Base-by-base conservation (phyloP, 2,113 vertebrate genomes). In the Uropsilus gracilis region DNA sequence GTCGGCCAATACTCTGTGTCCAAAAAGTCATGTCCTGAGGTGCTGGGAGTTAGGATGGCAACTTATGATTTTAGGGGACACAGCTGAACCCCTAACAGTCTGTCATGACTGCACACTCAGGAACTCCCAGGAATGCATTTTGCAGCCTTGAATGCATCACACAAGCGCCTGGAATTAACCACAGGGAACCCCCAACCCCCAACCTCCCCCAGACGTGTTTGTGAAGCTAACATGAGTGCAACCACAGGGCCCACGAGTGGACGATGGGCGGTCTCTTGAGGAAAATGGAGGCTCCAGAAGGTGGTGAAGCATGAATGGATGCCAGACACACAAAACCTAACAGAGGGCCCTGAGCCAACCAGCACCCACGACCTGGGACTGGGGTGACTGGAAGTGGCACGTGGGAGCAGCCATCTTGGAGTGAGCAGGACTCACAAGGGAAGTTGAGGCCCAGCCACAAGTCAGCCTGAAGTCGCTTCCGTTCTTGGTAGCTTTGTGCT, bases 401-500 rank as follows among this genome's bases (percentile, higher is more conserved):
- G 17, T 39, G 73, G 82, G 59, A 53, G 50, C 87, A 84, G 68
- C 53, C 2, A 2, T 39, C 11, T 24, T 34, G 34, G 80, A 61
- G 50, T 46, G n/a, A 18, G 50, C 72, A 28, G 4, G 53, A 59
- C 85, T 87, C 50, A 63, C 6, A 75, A 7, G 71, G 59, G 11
- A 32, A 84, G 53, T 44, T 2, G 37, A 66, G 44, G 81, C 3
- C 17, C 59, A 57, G 20, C 22, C 50, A n/a, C n/a, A n/a, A n/a
- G n/a, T n/a, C n/a, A n/a, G n/a, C n/a, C n/a, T n/a, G 93, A 93
- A 96, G 69, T 30, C 30, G 24, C 73, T 76, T 57, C 0, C 32
- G 92, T 95, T 97, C 95, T 95, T 90, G 88, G 90, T 68, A 94
- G 94, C 96, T 97, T 95, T 95, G 96, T 97, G 97, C 94, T 97